Base-by-base conservation (phyloP, 2,113 vertebrate species). In the Menidia beryllina region DNA sequence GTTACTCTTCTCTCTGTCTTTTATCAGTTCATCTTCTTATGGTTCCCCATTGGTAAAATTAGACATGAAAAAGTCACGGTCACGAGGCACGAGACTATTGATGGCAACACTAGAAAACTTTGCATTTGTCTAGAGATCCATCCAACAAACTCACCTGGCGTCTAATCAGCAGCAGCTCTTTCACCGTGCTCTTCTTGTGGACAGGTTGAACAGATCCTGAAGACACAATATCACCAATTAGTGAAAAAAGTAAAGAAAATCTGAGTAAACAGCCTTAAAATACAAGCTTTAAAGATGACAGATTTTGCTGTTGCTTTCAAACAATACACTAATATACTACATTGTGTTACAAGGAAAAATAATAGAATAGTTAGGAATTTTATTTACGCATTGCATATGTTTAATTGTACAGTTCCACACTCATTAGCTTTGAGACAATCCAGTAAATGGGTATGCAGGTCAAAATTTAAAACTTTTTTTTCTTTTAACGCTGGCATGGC, bases 161-260 rank as follows among this genome's bases (percentile, higher is more conserved):
- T 66, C 39, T 91, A 75, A 83, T 69, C 65, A 70, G 57, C 0
- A 91, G 77, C 51, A 93, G 82, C 2, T 93, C 83, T 50, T 89
- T 92, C 1, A 93, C 89, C 0, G 90, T 89, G 50, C 68, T 89
- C 64, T 68, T 91, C 50, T 64, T 84, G 3, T 69, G 67, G n/a
- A 73, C 8, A 0, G 23, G 1, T 1, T 50, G 38, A 4, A 25
- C 0, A 54, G 21, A 57, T 0, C 19, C 52, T 5, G 49, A 6
- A 0, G 20, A 45, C 11, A 19, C 53, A 17, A 20, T 55, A 24
- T 56, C 82, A 39, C 56, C 43, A 26, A 13, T 14, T 7, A 39
- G 5, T 11, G 2, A 2, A 4, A 51, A 77, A 77, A 27, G 30
- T 4, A 23, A 36, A 4, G 1, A 1, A 52, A 26, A 20, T 12